phyloP scores from a whole-genome alignment of 1,140 invertebrate genomes.

The Epicauta chinensis region DNA sequence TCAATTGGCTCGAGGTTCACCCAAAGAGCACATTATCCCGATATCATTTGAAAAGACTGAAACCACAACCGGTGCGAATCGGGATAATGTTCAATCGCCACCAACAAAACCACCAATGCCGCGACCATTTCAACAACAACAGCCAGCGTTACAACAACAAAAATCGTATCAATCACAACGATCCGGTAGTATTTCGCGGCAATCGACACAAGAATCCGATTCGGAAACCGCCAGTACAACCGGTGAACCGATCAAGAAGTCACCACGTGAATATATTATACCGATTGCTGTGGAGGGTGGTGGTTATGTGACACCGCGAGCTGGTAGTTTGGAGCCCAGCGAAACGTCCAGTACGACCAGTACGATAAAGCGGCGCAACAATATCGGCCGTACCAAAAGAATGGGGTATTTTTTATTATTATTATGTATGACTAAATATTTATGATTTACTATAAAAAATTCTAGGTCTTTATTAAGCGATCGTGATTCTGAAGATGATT shows the following conservation, averaged over 20 bases:
- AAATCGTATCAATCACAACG: slow-evolving; percentile 36
- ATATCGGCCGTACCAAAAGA: slow-evolving; percentile 45
- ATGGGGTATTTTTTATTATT: slow-evolving; percentile 43
- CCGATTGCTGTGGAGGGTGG: slow-evolving; percentile 85
- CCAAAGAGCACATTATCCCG: slow-evolving; percentile 53
- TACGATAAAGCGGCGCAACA: slow-evolving; percentile 35
- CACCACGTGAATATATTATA: slow-evolving; percentile 83
- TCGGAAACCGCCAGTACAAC: slow-evolving; percentile 48
- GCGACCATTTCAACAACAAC: slow-evolving; percentile 43
- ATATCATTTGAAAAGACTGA: slow-evolving; percentile 44
- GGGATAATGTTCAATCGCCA: slow-evolving; percentile 32
- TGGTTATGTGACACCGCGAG: slow-evolving; percentile 73
- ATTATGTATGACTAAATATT: not conserved
- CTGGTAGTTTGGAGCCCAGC: slow-evolving; percentile 65
- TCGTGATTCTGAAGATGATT: slow-evolving; percentile 66
- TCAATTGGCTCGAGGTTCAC: slow-evolving; percentile 27
- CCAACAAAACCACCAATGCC: slow-evolving; percentile 47
- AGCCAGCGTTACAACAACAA: slow-evolving; percentile 38
- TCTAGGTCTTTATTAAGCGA: slow-evolving; percentile 58
- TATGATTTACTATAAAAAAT: slow-evolving; percentile 6
- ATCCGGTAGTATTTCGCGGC: slow-evolving; percentile 50
- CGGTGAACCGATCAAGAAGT: slow-evolving; percentile 75
- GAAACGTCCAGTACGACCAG: slow-evolving; percentile 51
- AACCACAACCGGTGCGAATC: not conserved
- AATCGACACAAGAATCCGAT: slow-evolving; percentile 64